phyloP scores from a whole-genome alignment of 2,113 vertebrate genomes.

The Gnathonemus echidnorhynchus region DNA sequence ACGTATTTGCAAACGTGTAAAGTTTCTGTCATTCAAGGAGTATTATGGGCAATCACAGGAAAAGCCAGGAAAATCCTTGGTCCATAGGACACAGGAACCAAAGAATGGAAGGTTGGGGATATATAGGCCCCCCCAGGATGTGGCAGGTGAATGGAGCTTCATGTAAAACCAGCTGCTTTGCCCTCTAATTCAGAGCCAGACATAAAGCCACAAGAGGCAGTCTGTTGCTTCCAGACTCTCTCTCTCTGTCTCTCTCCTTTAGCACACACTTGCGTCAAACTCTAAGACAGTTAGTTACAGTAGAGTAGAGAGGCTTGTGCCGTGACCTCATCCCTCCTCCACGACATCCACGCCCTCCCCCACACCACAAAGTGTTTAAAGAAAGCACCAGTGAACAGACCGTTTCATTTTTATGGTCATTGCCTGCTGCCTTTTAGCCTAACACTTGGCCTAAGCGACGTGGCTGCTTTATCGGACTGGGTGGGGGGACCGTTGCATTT shows the following conservation, averaged over 20 bases:
- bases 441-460: not conserved
- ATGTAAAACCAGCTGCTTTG: not conserved
- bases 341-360: not conserved
- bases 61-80: not conserved
- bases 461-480: not conserved
- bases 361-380: not conserved
- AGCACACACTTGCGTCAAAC: not conserved
- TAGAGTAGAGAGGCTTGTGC: not conserved
- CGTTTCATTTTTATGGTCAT: not conserved
- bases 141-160: not conserved
- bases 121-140: not conserved
- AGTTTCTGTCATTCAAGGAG: not conserved
- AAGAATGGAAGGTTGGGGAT: not conserved
- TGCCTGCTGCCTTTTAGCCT: not conserved
- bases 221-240: not conserved
- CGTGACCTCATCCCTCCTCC: not conserved
- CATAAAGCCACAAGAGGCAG: not conserved
- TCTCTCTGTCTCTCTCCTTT: not conserved
- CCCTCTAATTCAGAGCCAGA: not conserved
- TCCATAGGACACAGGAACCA: not conserved
- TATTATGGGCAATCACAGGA: not conserved
- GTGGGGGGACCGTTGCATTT: not conserved
- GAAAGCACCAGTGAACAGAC: not conserved
- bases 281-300: not conserved
- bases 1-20: not conserved